Evolutionary conservation across 2,113 vertebrate genomes (phyloP).

Genomic region (Scomber scombrus): DNA sequence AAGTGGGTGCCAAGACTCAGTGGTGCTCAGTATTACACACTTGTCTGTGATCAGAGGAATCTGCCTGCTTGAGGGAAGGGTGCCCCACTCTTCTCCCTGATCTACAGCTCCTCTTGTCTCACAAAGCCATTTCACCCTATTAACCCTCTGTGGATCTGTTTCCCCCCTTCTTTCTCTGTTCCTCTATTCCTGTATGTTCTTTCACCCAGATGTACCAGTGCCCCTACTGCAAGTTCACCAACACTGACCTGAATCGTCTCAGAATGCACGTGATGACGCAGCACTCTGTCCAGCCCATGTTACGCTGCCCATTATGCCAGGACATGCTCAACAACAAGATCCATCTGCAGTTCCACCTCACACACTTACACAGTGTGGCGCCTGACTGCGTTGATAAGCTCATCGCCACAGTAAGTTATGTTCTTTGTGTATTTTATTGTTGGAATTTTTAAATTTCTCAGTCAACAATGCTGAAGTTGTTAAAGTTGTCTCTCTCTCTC

Average conservation of each 20-base stretch:
- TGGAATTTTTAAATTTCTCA: slow-evolving; percentile 1
- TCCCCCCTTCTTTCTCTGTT: background rate
- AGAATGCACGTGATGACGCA: slow-evolving; percentile 99
- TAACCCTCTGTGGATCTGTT: slow-evolving; percentile 53
- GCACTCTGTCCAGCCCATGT: slow-evolving; percentile 98
- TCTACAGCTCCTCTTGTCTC: slow-evolving; percentile 56
- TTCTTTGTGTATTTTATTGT: slow-evolving; percentile 3
- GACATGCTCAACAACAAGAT: slow-evolving; percentile 99
- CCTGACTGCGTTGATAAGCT: slow-evolving; percentile 99
- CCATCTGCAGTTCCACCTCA: slow-evolving; percentile 99
- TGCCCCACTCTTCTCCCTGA: slow-evolving; percentile 45
- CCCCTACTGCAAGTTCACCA: slow-evolving; percentile 99
- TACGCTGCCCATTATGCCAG: slow-evolving; percentile 97
- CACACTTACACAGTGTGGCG: slow-evolving; percentile 98
- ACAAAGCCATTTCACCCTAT: slow-evolving; percentile 44
- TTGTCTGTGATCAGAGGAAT: slow-evolving; percentile 78
- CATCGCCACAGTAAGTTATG: slow-evolving; percentile 92
- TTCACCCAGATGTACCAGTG: slow-evolving; percentile 94
- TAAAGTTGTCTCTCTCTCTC: background rate
- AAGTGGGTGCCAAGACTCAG: slow-evolving; percentile 81
- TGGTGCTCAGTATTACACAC: slow-evolving; percentile 72
- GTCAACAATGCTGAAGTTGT: background rate
- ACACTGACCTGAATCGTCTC: slow-evolving; percentile 94
- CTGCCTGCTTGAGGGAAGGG: slow-evolving; percentile 60
- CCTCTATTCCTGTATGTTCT: slow-evolving; percentile 25